These are phyloP conservation scores for Virgularia gustaviana DNA, from an alignment of 92 coral and sea anemone species.

Conservation along the genomic window DNA sequence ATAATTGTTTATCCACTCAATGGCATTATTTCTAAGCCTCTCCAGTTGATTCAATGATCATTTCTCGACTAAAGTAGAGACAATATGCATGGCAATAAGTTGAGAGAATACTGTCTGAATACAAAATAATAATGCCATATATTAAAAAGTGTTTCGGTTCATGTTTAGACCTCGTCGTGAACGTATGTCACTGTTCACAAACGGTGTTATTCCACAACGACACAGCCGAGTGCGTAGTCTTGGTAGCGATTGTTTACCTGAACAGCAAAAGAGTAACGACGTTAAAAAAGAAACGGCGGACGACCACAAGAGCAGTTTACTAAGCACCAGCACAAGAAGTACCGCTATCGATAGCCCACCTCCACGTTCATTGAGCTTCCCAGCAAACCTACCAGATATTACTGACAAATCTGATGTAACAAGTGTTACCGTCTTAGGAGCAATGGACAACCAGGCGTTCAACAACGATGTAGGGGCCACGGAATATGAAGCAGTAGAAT, in stretches of 20 bases:
- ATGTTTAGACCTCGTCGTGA: slow-evolving; percentile 61
- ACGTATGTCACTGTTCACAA: slow-evolving; percentile 90
- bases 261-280: background rate
- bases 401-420: background rate
- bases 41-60: no score
- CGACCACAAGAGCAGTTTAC: slow-evolving; percentile 73
- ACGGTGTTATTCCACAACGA: slow-evolving; percentile 72
- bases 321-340: slow-evolving; percentile 85
- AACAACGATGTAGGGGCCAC: slow-evolving; percentile 11
- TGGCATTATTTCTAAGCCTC: no score
- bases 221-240: slow-evolving; percentile 66
- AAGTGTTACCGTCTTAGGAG: background rate
- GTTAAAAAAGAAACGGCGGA: slow-evolving; percentile 19
- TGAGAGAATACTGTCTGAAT: no score
- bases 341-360: slow-evolving; percentile 94
- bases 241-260: slow-evolving; percentile 31
- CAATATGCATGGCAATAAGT: no score
- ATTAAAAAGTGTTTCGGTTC: background rate
- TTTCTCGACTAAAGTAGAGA: background rate
- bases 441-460: background rate
- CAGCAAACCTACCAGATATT: slow-evolving; percentile 13
- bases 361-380: slow-evolving; percentile 20
- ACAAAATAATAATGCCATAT: no score
- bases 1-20: no score
- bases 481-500: no score